Evolutionary conservation across 2,888 invertebrate species (phyloP).

Genomic region (Dexiosoma caninum): DNA sequence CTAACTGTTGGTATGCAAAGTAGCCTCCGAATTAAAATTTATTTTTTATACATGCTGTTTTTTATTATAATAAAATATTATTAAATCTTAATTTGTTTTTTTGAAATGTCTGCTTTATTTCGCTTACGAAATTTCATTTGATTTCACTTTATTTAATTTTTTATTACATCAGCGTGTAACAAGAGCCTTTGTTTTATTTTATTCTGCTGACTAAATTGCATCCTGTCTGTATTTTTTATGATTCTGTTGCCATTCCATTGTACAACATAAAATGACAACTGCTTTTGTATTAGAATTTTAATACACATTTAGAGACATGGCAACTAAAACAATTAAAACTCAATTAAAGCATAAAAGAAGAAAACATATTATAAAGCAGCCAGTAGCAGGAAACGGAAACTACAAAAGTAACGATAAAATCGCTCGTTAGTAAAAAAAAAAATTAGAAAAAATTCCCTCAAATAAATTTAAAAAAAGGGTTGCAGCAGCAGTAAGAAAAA

Average conservation of each 20-base stretch:
- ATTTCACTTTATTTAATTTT: neutral
- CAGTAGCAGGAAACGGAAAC: conserved; percentile 41
- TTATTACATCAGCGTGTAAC: no score
- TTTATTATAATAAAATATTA: no score
- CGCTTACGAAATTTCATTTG: neutral
- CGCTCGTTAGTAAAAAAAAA: neutral
- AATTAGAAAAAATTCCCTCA: neutral
- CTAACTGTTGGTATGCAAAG: no score
- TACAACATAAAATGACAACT: neutral
- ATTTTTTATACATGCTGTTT: neutral
- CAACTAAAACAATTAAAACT: conserved; percentile 49
- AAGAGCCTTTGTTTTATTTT: neutral
- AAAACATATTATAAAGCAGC: conserved; percentile 7
- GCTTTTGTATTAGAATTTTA: neutral
- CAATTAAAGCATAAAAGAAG: conserved; percentile 9
- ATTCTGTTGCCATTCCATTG: neutral
- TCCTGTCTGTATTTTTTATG: conserved; percentile 17
- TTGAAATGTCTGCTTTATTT: no score
- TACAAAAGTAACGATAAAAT: conserved; percentile 23
- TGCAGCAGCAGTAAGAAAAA: neutral
- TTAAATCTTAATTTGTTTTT: no score
- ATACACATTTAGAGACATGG: conserved; percentile 10
- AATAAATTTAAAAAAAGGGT: neutral
- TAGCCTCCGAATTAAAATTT: no score
- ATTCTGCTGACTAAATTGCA: conserved; percentile 21